Evolutionary conservation across 1,140 invertebrate species (phyloP), one percentile per base, ranked within the genome.

Genomic region (Mactra quadrangularis): DNA sequence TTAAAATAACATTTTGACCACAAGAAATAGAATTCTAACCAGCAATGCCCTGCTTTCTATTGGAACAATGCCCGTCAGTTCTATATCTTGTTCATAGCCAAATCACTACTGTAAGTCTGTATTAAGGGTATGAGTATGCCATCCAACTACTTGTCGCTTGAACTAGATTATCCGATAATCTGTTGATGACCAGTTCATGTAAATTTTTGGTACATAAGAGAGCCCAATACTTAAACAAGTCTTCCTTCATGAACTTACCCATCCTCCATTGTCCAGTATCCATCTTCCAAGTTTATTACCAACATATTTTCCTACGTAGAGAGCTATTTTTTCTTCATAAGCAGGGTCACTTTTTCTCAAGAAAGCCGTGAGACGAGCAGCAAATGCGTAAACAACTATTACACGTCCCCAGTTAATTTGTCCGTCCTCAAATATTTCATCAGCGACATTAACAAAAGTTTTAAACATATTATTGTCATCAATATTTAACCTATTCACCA

Each of bases 341-440:
- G 89, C 87, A 41, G 89, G 88, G 75, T 93, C 91, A 68, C 93
- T 91, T 57, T 95, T 92, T 45, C 92, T 90, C 71, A 83, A 94
- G 91, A 94, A 94, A 0, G 94, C 88, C 0, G 94, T 94, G 15
- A 95, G 87, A 74, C 94, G 93, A 35, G 94, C 94, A 89, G 94
- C 95, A 88, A 95, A 95, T 13, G 95, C 94, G 86, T 95, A 95
- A 3, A 95, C 92, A 79, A 94, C 94, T n/a, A 95, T 93, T 59
- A 95, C 94, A 84, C 94, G 93, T 9, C 94, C 94, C 95, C 95
- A 95, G 77, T 95, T 95, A 59, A 95, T 93, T 70, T 91, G 88
- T 70, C 89, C 88, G 86, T 95, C 92, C 82, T 92, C 91, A 88
- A 95, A 95, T 15, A 95, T 90, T 90, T 95, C 94, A 88, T 95